Percentiles rank a stretch among this genome's conserved stretches.
phyloP scores from a whole-genome alignment of 2,113 vertebrate genomes.

The Sclerurus mexicanus region DNA sequence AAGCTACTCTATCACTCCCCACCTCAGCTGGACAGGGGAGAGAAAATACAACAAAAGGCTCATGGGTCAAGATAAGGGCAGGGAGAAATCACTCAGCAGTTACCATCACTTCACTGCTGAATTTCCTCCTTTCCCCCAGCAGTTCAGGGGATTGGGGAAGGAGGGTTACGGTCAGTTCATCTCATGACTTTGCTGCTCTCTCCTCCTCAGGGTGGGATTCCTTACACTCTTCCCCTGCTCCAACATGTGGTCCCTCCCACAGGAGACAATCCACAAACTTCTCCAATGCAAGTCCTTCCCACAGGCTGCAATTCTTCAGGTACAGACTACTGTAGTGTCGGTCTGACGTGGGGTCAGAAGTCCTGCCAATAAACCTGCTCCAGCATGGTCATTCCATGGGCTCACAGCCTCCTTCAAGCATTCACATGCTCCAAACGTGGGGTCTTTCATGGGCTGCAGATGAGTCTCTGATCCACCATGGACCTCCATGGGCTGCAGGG shows the following conservation, averaged over 20 bases:
- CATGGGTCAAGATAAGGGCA: neutral
- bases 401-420: neutral
- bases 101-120: fast-evolving
- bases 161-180: neutral
- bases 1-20: neutral
- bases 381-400: fast-evolving
- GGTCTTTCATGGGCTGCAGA: neutral
- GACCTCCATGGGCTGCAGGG: neutral
- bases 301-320: neutral
- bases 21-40: neutral
- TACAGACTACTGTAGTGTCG: fast-evolving
- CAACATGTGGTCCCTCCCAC: fast-evolving
- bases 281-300: neutral
- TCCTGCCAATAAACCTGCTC: neutral
- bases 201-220: neutral
- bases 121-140: neutral
- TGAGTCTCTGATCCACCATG: neutral
- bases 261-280: neutral
- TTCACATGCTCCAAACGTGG: fast-evolving
- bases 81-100: neutral
- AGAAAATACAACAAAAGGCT: neutral
- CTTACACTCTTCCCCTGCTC: neutral
- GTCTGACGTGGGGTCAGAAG: fast-evolving
- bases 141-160: neutral
- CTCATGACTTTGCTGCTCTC: fast-evolving